phyloP scores from a whole-genome alignment of 2,888 invertebrate species.

The Spisula solida region DNA sequence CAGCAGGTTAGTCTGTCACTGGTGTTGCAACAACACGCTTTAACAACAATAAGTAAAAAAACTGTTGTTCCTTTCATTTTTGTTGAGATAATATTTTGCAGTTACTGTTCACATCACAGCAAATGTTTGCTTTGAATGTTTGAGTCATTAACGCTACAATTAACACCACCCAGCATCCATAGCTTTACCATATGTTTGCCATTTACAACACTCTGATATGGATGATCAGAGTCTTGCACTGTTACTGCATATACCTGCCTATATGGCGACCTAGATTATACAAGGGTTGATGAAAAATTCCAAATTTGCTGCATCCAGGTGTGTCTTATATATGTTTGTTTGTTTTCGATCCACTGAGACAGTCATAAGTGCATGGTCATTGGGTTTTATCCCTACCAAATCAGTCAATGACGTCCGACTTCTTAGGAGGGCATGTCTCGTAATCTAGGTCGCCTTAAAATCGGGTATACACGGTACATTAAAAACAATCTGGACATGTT shows the following conservation, averaged over 20 bases:
- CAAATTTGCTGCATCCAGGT: too few relatives aligned
- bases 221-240: neutral
- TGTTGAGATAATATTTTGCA: neutral
- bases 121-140: neutral
- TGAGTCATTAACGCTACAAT: neutral
- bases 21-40: neutral
- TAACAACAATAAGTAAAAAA: neutral
- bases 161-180: neutral
- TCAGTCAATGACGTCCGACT: too few relatives aligned
- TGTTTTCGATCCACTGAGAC: too few relatives aligned
- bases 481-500: too few relatives aligned
- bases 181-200: neutral
- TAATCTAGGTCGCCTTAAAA: too few relatives aligned
- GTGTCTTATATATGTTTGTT: too few relatives aligned
- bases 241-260: neutral
- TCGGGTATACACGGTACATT: too few relatives aligned
- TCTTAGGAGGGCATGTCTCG: too few relatives aligned
- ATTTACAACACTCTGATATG: neutral
- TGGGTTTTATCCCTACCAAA: too few relatives aligned
- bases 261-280: too few relatives aligned
- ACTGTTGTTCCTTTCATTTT: neutral
- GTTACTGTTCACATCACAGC: conserved; percentile 7
- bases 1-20: neutral
- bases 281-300: too few relatives aligned
- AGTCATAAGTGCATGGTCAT: too few relatives aligned